phyloP scores from a whole-genome alignment of 2,113 vertebrate species.

The Paedocypris sp. region DNA sequence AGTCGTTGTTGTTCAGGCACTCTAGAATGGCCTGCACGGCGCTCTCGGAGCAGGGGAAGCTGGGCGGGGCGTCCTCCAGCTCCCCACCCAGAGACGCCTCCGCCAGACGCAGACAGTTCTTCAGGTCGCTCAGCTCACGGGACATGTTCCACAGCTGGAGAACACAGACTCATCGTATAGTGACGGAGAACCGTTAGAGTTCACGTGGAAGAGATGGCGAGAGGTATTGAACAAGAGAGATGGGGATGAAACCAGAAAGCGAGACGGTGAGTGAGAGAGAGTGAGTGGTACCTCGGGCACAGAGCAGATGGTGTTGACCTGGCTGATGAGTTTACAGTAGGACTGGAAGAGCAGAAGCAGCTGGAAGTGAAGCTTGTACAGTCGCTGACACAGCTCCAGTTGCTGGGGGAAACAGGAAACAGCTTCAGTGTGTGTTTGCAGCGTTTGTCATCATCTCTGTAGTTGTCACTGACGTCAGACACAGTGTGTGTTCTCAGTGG shows the following conservation, averaged over 20 bases:
- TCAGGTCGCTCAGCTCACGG: constrained; percentile 86
- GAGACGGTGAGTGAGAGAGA: not conserved
- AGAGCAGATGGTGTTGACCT: constrained; percentile 89
- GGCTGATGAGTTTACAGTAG: constrained; percentile 95
- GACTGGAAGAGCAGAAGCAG: constrained; percentile 96
- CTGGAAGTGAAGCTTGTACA: constrained; percentile 98
- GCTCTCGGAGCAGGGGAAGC: constrained; percentile 77
- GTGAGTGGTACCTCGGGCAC: constrained; percentile 78
- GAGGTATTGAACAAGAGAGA: too few relatives aligned
- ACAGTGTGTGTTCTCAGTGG: too few relatives aligned
- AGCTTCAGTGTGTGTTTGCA: too few relatives aligned
- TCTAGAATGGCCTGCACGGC: constrained; percentile 93
- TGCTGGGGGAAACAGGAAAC: too few relatives aligned
- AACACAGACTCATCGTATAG: not conserved
- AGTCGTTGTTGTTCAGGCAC: constrained; percentile 86
- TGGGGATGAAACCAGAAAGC: too few relatives aligned
- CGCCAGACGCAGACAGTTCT: constrained; percentile 80
- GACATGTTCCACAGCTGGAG: constrained; percentile 92
- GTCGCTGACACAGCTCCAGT: constrained; percentile 93
- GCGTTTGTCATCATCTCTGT: too few relatives aligned
- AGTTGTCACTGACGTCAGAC: too few relatives aligned
- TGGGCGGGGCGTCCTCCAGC: constrained; percentile 65
- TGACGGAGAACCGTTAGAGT: too few relatives aligned
- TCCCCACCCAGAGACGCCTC: constrained; percentile 71
- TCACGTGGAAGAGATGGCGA: too few relatives aligned